Base-by-base conservation (phyloP, 1,140 invertebrate genomes). In the Colletes gigas region DNA sequence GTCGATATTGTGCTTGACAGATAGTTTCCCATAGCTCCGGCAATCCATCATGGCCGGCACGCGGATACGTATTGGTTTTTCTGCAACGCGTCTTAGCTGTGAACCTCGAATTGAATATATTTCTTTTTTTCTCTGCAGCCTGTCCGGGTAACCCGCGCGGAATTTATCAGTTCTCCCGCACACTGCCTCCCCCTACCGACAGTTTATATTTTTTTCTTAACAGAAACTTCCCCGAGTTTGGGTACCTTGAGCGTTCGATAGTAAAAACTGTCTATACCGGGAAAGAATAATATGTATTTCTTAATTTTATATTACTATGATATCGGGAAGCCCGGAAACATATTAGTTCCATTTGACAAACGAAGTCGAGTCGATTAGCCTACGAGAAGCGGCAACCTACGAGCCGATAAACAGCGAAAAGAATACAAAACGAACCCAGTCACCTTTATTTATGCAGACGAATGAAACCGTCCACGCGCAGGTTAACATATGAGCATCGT, bases 1-100 rank as follows among this genome's bases (percentile, higher is more conserved):
- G 92, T 93, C 93, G 93, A 93, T 93, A 93, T 93, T 92, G 89
- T 91, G 79, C 93, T 93, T 93, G 93, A 93, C 92, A 92, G 91
- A 93, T 93, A 93, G 92, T 93, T 93, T 93, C 92, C 92, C 91
- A 93, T 93, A 92, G 92, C 91, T 92, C 88, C 86, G 72, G 88
- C 88, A 92, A 93, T 93, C 89, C 89, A 93, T 93, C 93, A 93
- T 93, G 92, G 92, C 90, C 88, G 90, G 90, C 90, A 90, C 87
- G 88, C 86, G 89, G 89, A 93, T 90, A 91, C 88, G 90, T 92
- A 90, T 92, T 93, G 88, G 89, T 92, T 93, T 93, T 91, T 92
- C 89, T 89, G 85, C 86, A 86, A 86, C 81, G 80, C 87, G 86
- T 91, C 90, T 91, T 92, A 89, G 85, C 88, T 89, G 88, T 90